Conservation (phyloP, 2,797 vertebrate species). For the Oryzias dopingdopingensis region DNA sequence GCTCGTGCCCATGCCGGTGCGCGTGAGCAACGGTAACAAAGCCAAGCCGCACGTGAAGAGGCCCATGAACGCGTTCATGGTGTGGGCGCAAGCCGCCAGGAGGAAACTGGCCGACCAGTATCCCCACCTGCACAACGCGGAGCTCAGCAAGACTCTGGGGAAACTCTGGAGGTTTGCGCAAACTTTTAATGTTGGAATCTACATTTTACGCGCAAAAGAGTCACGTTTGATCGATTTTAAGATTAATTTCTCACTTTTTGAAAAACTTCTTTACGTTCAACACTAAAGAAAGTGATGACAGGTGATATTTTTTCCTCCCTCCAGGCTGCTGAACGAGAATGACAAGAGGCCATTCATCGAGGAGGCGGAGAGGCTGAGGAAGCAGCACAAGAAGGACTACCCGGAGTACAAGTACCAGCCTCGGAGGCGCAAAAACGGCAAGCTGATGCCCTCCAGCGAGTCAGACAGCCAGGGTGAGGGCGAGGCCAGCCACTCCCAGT, state of each 20-base stretch:
- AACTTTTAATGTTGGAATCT: no score
- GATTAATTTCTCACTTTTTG: no score
- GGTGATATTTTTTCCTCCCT: slow-evolving; percentile 23
- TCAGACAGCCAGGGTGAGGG: slow-evolving; percentile 84
- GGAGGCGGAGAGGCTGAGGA: slow-evolving; percentile 94
- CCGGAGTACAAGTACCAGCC: slow-evolving; percentile 99
- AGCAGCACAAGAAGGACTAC: slow-evolving; percentile 99
- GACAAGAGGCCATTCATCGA: slow-evolving; percentile 99
- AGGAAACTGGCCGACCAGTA: slow-evolving; percentile 97
- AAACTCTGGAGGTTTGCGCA: slow-evolving; percentile 94
- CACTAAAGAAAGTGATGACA: slow-evolving; percentile 9
- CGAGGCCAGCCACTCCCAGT: slow-evolving; percentile 89
- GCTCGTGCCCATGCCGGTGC: slow-evolving; percentile 97
- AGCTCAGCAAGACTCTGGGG: slow-evolving; percentile 98
- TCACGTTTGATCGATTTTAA: no score
- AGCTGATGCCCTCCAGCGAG: slow-evolving; percentile 83
- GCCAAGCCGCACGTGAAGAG: slow-evolving; percentile 94
- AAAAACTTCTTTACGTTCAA: no score
- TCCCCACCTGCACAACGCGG: slow-evolving; percentile 96
- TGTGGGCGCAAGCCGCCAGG: slow-evolving; percentile 95
- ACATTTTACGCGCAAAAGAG: no score
- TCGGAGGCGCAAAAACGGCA: slow-evolving; percentile 94
- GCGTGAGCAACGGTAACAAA: slow-evolving; percentile 95
- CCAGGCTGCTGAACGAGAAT: slow-evolving; percentile 90
- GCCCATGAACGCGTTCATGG: slow-evolving; percentile 95